A percentile compares a stretch with the other conserved stretches of the same genome.
These are phyloP conservation scores for Elephantulus edwardii DNA, from an alignment of 2,113 vertebrate genomes.

Conservation along the genomic window DNA sequence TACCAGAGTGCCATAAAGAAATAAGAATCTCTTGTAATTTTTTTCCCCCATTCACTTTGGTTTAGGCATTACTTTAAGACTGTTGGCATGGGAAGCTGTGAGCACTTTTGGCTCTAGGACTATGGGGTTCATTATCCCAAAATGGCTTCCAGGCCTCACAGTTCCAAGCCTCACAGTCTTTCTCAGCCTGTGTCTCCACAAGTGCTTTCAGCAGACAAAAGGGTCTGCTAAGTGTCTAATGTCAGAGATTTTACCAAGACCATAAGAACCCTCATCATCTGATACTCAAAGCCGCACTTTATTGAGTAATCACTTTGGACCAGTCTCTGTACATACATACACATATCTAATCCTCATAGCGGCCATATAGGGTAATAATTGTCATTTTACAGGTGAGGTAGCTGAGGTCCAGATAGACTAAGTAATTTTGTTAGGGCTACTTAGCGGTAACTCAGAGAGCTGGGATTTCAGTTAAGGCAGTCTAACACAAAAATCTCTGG, in stretches of 20 bases:
- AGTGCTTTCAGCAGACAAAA: background rate
- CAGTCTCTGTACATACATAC: background rate
- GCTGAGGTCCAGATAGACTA: background rate
- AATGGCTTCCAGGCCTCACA: background rate
- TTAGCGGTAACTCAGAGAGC: background rate
- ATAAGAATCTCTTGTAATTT: background rate
- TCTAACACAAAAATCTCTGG: background rate
- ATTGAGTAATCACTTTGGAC: background rate
- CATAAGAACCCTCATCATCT: background rate
- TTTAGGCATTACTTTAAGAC: background rate
- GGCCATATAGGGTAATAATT: background rate
- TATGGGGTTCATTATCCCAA: background rate
- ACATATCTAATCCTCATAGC: conserved; percentile 4
- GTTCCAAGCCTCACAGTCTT: background rate
- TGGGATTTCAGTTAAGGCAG: background rate
- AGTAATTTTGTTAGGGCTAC: background rate
- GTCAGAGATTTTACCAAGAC: background rate
- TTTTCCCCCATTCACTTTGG: background rate
- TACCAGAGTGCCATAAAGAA: conserved; percentile 7
- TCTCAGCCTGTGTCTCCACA: background rate
- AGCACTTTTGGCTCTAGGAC: background rate
- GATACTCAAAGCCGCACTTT: conserved; percentile 39
- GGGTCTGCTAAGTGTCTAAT: background rate
- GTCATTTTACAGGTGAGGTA: conserved; percentile 10
- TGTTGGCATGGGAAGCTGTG: background rate